Conservation (phyloP, 1,140 invertebrate species). For the Hydropsyche tenuis region DNA sequence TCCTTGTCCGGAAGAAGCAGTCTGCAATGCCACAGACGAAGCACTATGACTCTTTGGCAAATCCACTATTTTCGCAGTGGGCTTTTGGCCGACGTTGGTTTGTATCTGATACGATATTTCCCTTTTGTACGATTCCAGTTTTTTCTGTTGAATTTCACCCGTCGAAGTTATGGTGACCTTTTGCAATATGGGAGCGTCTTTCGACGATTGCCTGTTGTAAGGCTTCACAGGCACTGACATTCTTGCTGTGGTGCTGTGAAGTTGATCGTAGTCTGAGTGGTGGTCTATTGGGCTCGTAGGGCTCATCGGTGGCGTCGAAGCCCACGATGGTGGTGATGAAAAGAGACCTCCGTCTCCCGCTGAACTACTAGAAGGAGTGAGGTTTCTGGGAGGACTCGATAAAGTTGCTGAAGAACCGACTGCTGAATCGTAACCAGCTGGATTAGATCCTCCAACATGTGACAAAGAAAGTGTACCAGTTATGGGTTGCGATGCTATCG, state of each 20-base stretch:
- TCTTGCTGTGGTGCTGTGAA: conserved; percentile 46
- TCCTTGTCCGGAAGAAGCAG: conserved; percentile 49
- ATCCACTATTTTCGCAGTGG: conserved; percentile 48
- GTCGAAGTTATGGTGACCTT: conserved; percentile 67
- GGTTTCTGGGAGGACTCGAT: conserved; percentile 60
- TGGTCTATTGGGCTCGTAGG: conserved; percentile 55
- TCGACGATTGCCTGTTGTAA: conserved; percentile 52
- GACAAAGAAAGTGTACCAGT: conserved; percentile 58
- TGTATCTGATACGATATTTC: conserved; percentile 54
- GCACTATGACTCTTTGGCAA: conserved; percentile 51
- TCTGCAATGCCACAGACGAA: conserved; percentile 44
- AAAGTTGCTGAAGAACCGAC: conserved; percentile 67
- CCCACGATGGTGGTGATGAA: conserved; percentile 68
- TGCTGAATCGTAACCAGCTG: conserved; percentile 63
- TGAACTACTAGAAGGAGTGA: conserved; percentile 56
- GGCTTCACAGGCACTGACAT: conserved; percentile 49
- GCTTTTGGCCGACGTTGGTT: conserved; percentile 46
- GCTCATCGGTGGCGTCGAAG: conserved; percentile 66
- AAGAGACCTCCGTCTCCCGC: conserved; percentile 55
- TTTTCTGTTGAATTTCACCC: conserved; percentile 63
- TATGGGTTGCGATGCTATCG: conserved; percentile 58
- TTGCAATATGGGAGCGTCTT: conserved; percentile 58
- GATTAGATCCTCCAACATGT: conserved; percentile 47
- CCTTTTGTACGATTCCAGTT: conserved; percentile 54
- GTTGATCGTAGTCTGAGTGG: conserved; percentile 41